phyloP scores from a whole-genome alignment of 2,113 vertebrate species.

The Phoxinus phoxinus region DNA sequence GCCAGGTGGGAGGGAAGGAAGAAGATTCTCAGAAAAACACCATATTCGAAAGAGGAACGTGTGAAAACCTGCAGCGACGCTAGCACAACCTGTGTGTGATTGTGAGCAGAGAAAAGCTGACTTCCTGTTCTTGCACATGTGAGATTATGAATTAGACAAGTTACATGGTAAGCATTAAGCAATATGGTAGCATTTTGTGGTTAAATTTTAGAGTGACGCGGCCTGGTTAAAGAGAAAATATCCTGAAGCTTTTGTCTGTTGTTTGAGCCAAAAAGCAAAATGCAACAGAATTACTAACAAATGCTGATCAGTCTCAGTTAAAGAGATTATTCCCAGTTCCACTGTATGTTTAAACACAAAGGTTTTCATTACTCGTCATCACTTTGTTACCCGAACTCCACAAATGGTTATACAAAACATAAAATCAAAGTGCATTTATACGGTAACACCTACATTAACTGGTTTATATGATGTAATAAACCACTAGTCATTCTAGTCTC shows the following conservation, averaged over 20 bases:
- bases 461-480: neutral
- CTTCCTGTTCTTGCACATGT: neutral
- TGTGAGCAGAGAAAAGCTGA: neutral
- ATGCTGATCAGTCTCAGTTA: conserved; percentile 53
- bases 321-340: conserved; percentile 47
- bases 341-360: neutral
- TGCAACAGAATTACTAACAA: conserved; percentile 55
- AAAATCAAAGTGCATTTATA: neutral
- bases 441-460: neutral
- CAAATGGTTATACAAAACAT: neutral
- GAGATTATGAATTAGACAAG: no score
- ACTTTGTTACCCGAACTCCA: neutral
- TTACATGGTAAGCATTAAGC: neutral
- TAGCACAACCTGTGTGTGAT: neutral
- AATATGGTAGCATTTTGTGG: conserved; percentile 49
- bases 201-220: conserved; percentile 28
- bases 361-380: neutral
- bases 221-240: conserved; percentile 23
- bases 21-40: neutral
- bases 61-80: neutral
- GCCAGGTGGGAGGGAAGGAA: neutral
- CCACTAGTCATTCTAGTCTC: neutral
- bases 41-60: neutral
- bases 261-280: conserved; percentile 46
- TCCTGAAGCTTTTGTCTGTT: conserved; percentile 27